Percentiles rank a stretch among this genome's conserved stretches.
phyloP scores from a whole-genome alignment of 2,113 vertebrate species.

The Xiphorhynchus elegans region DNA sequence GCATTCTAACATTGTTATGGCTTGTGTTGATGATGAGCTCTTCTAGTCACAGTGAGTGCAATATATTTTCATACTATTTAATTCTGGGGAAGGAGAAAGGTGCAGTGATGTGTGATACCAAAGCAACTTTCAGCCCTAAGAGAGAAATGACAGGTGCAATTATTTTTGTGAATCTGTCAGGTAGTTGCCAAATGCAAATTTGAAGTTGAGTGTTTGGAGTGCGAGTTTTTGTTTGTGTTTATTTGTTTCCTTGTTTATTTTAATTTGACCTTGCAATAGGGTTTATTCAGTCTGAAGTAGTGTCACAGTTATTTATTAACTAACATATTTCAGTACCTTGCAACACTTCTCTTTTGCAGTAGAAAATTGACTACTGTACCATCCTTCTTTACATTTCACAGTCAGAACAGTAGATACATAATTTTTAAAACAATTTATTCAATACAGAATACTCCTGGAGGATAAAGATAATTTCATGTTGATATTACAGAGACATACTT shows the following conservation, averaged over 20 bases:
- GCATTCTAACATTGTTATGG: neutral
- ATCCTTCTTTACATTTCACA: neutral
- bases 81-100: neutral
- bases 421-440: conserved; percentile 13
- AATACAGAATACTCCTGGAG: neutral
- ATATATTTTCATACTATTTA: neutral
- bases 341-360: neutral
- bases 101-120: neutral
- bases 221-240: neutral
- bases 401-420: neutral
- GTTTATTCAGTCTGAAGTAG: neutral
- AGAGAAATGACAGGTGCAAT: neutral
- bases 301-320: neutral
- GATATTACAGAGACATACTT: neutral
- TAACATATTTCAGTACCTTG: neutral
- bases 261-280: neutral
- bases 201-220: neutral
- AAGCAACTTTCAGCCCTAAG: neutral
- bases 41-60: neutral
- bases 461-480: conserved; percentile 17
- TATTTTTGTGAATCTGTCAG: neutral
- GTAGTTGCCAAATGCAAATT: neutral
- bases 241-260: neutral
- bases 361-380: neutral
- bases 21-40: neutral